Base-by-base conservation (phyloP, 2,888 invertebrate genomes). In the Amphiduros pacificus region DNA sequence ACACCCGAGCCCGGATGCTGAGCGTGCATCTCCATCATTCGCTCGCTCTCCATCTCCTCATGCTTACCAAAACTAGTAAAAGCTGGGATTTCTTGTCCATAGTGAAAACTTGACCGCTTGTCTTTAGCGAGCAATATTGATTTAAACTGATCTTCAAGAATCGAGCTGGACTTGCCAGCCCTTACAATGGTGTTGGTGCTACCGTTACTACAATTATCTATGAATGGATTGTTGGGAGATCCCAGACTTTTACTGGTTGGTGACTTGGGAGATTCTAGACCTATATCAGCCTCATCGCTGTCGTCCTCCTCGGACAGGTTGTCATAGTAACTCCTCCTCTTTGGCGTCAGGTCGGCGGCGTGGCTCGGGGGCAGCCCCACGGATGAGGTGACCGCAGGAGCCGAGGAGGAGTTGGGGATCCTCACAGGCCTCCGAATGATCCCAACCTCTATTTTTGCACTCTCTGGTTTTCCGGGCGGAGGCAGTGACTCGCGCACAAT, bases 241-340 rank as follows among this genome's bases (percentile, higher is more conserved):
- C n/a, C n/a, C n/a, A n/a, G n/a, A n/a, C n/a, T n/a, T n/a, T n/a
- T n/a, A n/a, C n/a, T n/a, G n/a, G n/a, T n/a, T n/a, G n/a, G n/a
- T n/a, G n/a, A n/a, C n/a, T n/a, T n/a, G n/a, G n/a, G n/a, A n/a
- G n/a, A n/a, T n/a, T n/a, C n/a, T n/a, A n/a, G n/a, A n/a, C n/a
- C n/a, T n/a, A n/a, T n/a, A n/a, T n/a, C n/a, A n/a, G n/a, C n/a
- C n/a, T n/a, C n/a, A n/a, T n/a, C n/a, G n/a, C n/a, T n/a, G n/a
- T n/a, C n/a, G n/a, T n/a, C n/a, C 40, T 55, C 55, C 36, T 40
- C 41, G 55, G 36, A 40, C 28, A 55, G 20, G 27, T 55, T 55
- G n/a, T 55, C 55, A 26, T 55, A 55, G 24, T 41, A 55, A 55
- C 41, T 55, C 41, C 41, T 40, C 55, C 55, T 55, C 55, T n/a